Evolutionary conservation across 37 sponge, comb jelly and placozoan species (phyloP).

Genomic region (Theonella swinhoei): DNA sequence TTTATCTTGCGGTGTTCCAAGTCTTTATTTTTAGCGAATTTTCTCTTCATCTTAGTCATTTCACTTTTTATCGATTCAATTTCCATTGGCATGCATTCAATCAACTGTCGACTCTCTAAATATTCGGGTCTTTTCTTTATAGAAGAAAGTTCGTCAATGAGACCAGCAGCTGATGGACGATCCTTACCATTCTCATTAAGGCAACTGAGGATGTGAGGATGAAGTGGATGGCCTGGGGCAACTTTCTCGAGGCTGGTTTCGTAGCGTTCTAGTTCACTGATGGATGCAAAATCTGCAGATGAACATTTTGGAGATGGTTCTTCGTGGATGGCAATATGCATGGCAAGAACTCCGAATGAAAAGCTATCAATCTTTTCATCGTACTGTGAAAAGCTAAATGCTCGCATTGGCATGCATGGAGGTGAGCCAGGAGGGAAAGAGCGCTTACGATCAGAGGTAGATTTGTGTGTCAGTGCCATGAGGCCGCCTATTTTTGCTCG

Average conservation of each 20-base stretch:
- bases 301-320: not conserved
- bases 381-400: not conserved
- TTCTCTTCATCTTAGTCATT: no score
- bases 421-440: not conserved
- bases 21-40: no score
- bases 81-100: no score
- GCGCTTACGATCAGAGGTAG: not conserved
- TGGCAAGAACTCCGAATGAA: not conserved
- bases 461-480: not conserved
- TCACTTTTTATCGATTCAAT: no score
- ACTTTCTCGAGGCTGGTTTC: not conserved
- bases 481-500: not conserved
- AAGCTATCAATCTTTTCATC: not conserved
- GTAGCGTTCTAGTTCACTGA: not conserved
- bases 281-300: not conserved
- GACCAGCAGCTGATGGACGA: not conserved
- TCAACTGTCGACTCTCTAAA: no score
- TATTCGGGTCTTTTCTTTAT: no score
- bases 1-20: no score
- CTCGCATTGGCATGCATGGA: not conserved
- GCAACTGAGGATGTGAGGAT: not conserved
- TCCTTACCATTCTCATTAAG: not conserved
- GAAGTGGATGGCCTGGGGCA: not conserved
- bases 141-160: not conserved
- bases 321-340: not conserved